These are phyloP conservation scores for Bubo blakistoni DNA, from an alignment of 2,113 vertebrate species.

Conservation along the genomic window DNA sequence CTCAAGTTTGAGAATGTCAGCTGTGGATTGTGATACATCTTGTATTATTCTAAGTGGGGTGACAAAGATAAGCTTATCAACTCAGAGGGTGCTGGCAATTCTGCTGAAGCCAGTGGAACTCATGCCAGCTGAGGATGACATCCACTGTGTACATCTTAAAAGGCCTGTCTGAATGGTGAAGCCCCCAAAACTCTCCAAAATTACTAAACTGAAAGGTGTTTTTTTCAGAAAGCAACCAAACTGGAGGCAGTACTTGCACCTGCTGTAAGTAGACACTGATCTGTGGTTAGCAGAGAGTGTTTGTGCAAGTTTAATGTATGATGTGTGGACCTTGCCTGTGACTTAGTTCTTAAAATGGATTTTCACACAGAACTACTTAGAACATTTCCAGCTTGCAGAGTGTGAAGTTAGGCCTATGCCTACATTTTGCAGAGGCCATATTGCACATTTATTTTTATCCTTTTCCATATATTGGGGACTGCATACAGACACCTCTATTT, in stretches of 20 bases:
- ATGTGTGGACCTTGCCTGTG: background rate
- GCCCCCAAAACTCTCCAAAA: background rate
- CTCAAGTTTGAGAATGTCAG: background rate
- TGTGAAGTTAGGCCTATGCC: background rate
- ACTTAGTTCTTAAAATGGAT: slow-evolving; percentile 14
- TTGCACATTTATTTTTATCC: background rate
- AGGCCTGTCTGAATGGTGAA: background rate
- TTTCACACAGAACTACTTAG: background rate
- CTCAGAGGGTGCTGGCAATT: background rate
- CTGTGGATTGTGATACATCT: background rate
- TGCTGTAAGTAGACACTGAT: background rate
- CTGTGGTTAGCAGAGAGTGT: background rate
- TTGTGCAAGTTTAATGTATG: background rate
- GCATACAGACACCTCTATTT: background rate
- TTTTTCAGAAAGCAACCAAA: background rate
- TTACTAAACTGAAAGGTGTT: background rate
- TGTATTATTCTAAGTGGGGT: background rate
- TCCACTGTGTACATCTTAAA: background rate
- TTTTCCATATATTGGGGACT: background rate
- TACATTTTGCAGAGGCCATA: background rate
- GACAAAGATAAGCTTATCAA: background rate
- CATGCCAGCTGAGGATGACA: background rate
- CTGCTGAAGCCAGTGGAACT: background rate
- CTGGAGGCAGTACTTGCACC: background rate
- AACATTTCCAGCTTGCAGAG: background rate